Evolutionary conservation across 1,140 invertebrate species (phyloP).

Genomic region (Brachionus calyciflorus): DNA sequence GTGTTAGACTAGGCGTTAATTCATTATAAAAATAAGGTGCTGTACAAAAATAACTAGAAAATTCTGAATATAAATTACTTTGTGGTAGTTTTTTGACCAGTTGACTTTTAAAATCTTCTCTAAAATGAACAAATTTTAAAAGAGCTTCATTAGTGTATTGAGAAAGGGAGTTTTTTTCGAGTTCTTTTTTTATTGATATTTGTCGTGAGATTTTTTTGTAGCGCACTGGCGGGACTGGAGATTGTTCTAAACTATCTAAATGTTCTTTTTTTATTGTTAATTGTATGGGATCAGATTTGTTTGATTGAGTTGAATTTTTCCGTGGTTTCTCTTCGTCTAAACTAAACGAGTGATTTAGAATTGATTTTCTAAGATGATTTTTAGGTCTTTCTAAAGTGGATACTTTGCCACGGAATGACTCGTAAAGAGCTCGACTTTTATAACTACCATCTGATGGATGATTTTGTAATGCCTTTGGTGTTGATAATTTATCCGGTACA

Average conservation of each 20-base stretch:
- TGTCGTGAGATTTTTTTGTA: constrained; percentile 11
- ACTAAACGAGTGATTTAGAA: constrained; percentile 34
- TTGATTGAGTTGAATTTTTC: neutral
- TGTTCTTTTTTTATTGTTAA: neutral
- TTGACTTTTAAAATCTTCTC: constrained; percentile 37
- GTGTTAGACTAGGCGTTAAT: neutral
- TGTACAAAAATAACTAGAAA: neutral
- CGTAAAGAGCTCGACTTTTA: constrained; percentile 25
- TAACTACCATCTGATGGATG: neutral
- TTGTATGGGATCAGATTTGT: constrained; percentile 10
- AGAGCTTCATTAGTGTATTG: constrained; percentile 5
- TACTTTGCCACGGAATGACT: constrained; percentile 34
- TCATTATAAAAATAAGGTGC: constrained; percentile 35
- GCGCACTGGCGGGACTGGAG: constrained; percentile 6
- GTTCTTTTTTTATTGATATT: neutral
- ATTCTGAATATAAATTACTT: constrained; percentile 4
- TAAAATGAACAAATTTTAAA: constrained; percentile 26
- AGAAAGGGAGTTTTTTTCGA: constrained; percentile 28
- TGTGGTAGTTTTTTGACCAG: neutral
- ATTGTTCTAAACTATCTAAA: neutral
- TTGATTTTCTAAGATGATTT: neutral
- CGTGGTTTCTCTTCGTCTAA: neutral
- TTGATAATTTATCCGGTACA: neutral
- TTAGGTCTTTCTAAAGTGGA: constrained; percentile 42
- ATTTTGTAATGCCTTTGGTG: neutral